A percentile compares a stretch with the other conserved stretches of the same genome.
Conservation (phyloP, 2,797 vertebrate species). For the Darevskia nairensis region DNA sequence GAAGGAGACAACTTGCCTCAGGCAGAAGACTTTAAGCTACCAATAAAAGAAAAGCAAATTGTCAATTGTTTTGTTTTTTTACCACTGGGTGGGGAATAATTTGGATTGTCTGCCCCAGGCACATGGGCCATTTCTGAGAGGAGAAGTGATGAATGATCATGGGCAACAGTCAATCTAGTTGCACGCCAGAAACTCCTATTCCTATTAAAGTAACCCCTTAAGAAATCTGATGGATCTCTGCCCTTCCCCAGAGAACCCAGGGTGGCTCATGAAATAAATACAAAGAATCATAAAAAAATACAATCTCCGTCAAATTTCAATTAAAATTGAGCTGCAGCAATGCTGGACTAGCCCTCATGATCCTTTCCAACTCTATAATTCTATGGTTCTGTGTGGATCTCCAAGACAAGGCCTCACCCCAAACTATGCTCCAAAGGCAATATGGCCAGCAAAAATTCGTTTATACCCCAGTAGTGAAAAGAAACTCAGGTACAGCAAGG, state of each 20-base stretch:
- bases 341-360: too few species aligned
- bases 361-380: too few species aligned
- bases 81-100: not conserved
- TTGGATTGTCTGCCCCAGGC: not conserved
- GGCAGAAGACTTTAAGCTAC: not conserved
- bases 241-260: not conserved
- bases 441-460: not conserved
- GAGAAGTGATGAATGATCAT: not conserved
- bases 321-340: too few species aligned
- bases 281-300: too few species aligned
- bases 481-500: not conserved
- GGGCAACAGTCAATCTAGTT: not conserved
- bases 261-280: too few species aligned
- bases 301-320: too few species aligned
- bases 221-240: not conserved
- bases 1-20: not conserved
- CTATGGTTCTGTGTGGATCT: too few species aligned
- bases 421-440: not conserved
- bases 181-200: not conserved
- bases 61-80: not conserved
- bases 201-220: not conserved
- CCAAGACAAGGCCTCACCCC: too few species aligned
- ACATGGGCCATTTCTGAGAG: not conserved
- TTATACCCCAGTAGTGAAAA: not conserved
- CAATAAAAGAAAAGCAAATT: not conserved